Evolutionary conservation across 2,113 vertebrate genomes (phyloP).

Genomic region (Orientallactaga bullata): DNA sequence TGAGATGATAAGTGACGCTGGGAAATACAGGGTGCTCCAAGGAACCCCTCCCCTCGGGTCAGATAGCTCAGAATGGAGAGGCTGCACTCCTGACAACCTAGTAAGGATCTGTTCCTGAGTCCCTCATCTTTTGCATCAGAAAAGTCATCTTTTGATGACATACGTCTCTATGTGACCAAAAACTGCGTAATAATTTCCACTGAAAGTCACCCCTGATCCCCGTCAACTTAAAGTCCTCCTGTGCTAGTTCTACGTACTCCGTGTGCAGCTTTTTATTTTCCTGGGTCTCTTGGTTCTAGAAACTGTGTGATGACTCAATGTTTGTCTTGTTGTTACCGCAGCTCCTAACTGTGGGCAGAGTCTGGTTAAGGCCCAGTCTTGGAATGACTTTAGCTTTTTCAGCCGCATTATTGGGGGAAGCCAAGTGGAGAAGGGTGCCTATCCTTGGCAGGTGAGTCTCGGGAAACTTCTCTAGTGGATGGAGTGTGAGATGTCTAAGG

Average conservation of each 20-base stretch:
- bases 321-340: slow-evolving; percentile 68
- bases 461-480: slow-evolving; percentile 18
- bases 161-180: background rate
- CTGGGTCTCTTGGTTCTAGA: background rate
- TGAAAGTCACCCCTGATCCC: background rate
- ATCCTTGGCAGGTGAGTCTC: slow-evolving; percentile 91
- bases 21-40: background rate
- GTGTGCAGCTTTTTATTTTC: background rate
- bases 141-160: background rate
- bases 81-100: background rate
- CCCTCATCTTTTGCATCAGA: background rate
- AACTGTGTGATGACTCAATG: background rate
- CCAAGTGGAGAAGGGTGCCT: slow-evolving; percentile 87
- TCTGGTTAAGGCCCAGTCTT: slow-evolving; percentile 2
- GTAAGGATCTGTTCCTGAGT: background rate
- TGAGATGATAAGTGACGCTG: background rate
- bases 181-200: background rate
- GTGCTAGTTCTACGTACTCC: background rate
- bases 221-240: background rate
- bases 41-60: background rate
- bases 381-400: slow-evolving; percentile 79
- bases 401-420: slow-evolving; percentile 90
- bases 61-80: background rate
- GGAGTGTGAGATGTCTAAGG: background rate
- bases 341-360: slow-evolving; percentile 88